Conservation (phyloP, 2,888 invertebrate species). For the Sinelater perroti region DNA sequence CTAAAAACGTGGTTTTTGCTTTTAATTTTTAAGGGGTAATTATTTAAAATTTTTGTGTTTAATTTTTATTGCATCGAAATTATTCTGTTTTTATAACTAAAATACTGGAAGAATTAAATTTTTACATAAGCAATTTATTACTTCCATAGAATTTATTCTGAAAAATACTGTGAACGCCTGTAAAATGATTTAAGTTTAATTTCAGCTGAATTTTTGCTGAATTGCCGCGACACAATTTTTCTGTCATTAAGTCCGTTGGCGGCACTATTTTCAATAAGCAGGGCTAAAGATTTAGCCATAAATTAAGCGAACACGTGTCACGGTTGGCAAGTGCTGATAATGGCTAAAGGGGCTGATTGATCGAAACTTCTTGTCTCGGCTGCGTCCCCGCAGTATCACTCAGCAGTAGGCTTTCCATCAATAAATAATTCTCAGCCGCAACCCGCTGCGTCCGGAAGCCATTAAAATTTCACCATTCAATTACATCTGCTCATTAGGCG, state of each 20-base stretch:
- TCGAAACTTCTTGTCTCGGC: slow-evolving; percentile 8
- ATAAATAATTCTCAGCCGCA: background rate
- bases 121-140: too few species aligned
- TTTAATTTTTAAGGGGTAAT: too few species aligned
- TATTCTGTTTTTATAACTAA: too few species aligned
- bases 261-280: slow-evolving; percentile 29
- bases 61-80: too few species aligned
- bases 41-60: too few species aligned
- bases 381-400: background rate
- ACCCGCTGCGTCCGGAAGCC: background rate
- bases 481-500: slow-evolving; percentile 17
- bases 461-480: slow-evolving; percentile 17
- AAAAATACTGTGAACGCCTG: too few species aligned
- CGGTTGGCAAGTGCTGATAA: slow-evolving; percentile 42
- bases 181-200: too few species aligned
- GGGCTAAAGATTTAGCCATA: slow-evolving; percentile 28
- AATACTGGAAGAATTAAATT: too few species aligned
- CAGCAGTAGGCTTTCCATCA: too few species aligned
- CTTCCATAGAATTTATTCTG: too few species aligned
- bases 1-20: too few species aligned
- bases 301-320: slow-evolving; percentile 40
- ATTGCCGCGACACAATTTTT: slow-evolving; percentile 12
- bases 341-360: slow-evolving; percentile 32
- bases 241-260: slow-evolving; percentile 8
- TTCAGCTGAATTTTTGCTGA: too few species aligned